Percentiles rank a stretch among this genome's conserved stretches.
These are phyloP conservation scores for Rhinella marina DNA, from an alignment of 2,797 vertebrate genomes.

Conservation along the genomic window DNA sequence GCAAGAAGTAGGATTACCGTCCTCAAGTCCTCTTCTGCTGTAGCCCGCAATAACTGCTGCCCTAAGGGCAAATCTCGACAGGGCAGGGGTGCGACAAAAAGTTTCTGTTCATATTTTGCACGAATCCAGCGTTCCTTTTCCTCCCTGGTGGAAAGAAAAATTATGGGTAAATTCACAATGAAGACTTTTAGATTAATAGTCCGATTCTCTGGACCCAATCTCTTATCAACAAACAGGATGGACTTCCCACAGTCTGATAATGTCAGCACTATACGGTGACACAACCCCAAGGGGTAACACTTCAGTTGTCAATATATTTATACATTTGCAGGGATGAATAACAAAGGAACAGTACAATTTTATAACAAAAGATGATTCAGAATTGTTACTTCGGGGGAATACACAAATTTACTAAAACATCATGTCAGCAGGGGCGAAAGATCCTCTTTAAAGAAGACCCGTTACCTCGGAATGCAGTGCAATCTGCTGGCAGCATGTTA, in stretches of 20 bases:
- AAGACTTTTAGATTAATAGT: neutral
- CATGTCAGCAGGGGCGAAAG: too few relatives aligned
- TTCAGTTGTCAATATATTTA: too few relatives aligned
- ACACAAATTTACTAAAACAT: too few relatives aligned
- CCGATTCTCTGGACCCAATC: neutral
- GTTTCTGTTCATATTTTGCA: constrained; percentile 97
- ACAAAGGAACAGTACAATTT: too few relatives aligned
- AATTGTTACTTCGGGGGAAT: too few relatives aligned
- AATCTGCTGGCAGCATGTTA: too few relatives aligned
- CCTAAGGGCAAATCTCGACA: constrained; percentile 85
- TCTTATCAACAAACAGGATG: neutral
- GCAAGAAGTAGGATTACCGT: constrained; percentile 89
- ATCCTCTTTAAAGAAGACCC: too few relatives aligned
- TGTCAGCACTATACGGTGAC: too few relatives aligned
- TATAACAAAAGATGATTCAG: too few relatives aligned
- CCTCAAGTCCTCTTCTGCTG: constrained; percentile 88
- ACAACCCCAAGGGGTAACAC: too few relatives aligned
- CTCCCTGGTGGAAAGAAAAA: constrained; percentile 74
- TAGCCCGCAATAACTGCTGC: constrained; percentile 87
- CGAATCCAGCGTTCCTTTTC: constrained; percentile 97
- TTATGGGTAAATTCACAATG: neutral
- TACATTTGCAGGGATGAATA: too few relatives aligned
- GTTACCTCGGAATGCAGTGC: too few relatives aligned
- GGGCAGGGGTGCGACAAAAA: constrained; percentile 86
- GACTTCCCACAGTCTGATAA: neutral